Base-by-base conservation (phyloP, 2,113 vertebrate genomes). In the Sciurus niger region DNA sequence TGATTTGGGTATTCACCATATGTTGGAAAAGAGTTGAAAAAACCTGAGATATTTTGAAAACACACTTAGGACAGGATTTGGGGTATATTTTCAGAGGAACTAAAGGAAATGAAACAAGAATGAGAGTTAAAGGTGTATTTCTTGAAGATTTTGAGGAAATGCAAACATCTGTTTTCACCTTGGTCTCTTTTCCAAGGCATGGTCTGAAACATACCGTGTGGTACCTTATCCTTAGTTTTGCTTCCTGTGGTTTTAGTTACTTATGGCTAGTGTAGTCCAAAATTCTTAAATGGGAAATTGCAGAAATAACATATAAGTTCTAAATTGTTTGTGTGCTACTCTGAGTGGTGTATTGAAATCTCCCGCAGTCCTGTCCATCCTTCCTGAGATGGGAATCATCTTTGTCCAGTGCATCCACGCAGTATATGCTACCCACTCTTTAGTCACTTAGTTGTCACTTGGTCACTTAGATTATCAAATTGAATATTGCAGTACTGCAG, bases 21-120 rank as follows among this genome's bases (percentile, higher is more conserved):
- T 82, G 88, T 95, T 92, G 28, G 55, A 55, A 84, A 84, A 63
- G 11, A 63, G n/a, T 68, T 65, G 51, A 68, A 63, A 51, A 77
- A 37, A 68, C 18, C 16, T 87, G 67, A 90, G 32, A 80, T 3
- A 55, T 74, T 91, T 65, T 48, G 53, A 60, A 77, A 82, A 24
- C 3, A 91, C 87, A 91, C 80, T 8, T 11, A 55, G 37, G 77
- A 48, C 22, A 22, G 13, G 24, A 48, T 40, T 78, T 46, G 18
- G 55, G 16, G 6, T 92, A 51, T 67, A 28, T 91, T 76, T 72
- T 63, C 18, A 65, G 13, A 82, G 2, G 10, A 30, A 5, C 22
- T 43, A 67, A 72, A n/a, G 37, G 8, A 87, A 63, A 43, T 53
- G 13, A 87, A 95, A 73, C 30, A 34, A 8, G 32, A 83, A 13